These are phyloP conservation scores for Lytechinus pictus DNA, from an alignment of 35 echinoderm and acorn worm genomes.

Conservation along the genomic window DNA sequence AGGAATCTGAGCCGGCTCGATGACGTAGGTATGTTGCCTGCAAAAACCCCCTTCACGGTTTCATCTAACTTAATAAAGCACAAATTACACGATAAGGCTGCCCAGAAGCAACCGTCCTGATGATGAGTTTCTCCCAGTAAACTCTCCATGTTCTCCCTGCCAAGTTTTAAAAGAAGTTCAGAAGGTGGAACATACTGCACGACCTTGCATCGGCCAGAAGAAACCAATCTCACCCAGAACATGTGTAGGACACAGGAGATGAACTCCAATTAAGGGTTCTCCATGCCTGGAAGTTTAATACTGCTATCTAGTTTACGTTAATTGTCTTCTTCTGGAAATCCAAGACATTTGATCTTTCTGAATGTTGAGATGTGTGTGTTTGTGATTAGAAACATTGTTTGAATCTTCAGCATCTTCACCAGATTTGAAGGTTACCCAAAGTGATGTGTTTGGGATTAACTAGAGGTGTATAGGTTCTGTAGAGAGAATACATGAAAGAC, in stretches of 20 bases:
- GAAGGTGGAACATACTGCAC: neutral
- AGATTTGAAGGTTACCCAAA: neutral
- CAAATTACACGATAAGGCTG: constrained; percentile 10
- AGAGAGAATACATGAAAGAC: neutral
- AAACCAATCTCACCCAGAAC: neutral
- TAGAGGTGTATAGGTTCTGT: neutral
- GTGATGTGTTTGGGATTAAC: neutral
- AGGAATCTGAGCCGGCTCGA: neutral
- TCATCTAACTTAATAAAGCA: constrained; percentile 14
- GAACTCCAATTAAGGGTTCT: neutral
- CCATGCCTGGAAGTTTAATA: neutral
- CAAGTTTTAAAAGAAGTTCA: neutral
- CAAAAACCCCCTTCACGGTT: constrained; percentile 1
- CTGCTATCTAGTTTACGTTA: neutral
- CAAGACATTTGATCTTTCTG: neutral
- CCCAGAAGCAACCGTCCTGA: neutral
- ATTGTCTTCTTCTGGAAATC: neutral
- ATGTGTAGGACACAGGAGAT: neutral
- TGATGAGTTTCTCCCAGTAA: constrained; percentile 8
- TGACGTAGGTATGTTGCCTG: constrained; percentile 16
- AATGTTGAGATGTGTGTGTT: neutral
- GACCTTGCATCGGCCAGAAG: neutral
- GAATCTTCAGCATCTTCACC: neutral
- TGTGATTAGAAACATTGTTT: neutral
- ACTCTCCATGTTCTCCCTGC: neutral